Evolutionary conservation across 30 jellyfish, hydroid and myxozoan species (phyloP).

Genomic region (Pseudorhiza aurosa): DNA sequence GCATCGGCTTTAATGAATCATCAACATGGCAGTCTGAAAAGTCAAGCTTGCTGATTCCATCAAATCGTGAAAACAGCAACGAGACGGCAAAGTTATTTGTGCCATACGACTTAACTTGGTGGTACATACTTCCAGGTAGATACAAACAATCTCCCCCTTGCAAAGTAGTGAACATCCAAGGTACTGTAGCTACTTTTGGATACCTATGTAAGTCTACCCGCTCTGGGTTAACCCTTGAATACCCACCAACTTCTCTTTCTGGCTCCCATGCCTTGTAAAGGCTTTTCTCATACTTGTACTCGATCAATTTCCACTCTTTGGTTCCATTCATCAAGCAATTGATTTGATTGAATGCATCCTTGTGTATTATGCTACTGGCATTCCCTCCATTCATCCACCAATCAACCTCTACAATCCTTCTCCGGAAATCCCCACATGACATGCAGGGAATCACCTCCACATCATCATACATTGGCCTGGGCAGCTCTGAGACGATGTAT

Average conservation of each 20-base stretch:
- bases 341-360: constrained; percentile 80
- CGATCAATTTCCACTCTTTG: constrained; percentile 81
- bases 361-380: constrained; percentile 82
- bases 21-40: constrained; percentile 53
- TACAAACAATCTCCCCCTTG: constrained; percentile 81
- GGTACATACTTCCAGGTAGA: constrained; percentile 82
- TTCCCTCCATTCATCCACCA: constrained; percentile 80
- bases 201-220: constrained; percentile 66
- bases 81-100: constrained; percentile 75
- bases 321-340: constrained; percentile 82
- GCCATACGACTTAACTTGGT: constrained; percentile 75
- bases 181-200: constrained; percentile 70
- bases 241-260: constrained; percentile 77
- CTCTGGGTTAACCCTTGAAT: constrained; percentile 72
- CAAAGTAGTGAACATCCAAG: constrained; percentile 60
- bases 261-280: constrained; percentile 84
- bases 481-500: constrained; percentile 79
- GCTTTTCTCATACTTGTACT: constrained; percentile 53
- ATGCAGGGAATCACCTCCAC: constrained; percentile 64
- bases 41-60: constrained; percentile 28
- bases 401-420: constrained; percentile 72
- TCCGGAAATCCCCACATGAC: constrained; percentile 69
- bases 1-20: not conserved
- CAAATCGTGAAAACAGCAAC: constrained; percentile 68
- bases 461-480: constrained; percentile 70